phyloP scores from a whole-genome alignment of 2,797 vertebrate genomes.

The Glyptemys insculpta region DNA sequence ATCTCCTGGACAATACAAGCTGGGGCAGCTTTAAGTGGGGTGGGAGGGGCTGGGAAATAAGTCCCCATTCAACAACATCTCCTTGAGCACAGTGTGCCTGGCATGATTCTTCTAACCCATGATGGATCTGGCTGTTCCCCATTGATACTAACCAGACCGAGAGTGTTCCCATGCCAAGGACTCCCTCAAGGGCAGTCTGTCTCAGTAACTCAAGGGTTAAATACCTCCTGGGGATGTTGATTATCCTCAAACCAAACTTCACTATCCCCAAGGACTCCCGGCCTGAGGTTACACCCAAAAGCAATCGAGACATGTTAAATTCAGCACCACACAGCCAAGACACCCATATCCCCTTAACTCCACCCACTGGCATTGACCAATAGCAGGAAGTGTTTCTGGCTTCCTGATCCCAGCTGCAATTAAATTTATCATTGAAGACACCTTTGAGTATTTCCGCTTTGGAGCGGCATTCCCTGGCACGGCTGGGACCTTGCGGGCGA shows the following conservation, averaged over 20 bases:
- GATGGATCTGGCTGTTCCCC: no score
- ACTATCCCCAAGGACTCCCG: not conserved
- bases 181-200: not conserved
- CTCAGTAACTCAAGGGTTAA: not conserved
- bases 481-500: not conserved
- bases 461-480: accelerated
- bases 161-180: not conserved
- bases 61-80: no score
- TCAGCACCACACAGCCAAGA: not conserved
- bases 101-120: no score
- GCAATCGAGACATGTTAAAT: no score
- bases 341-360: not conserved
- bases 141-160: no score
- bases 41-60: no score
- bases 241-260: not conserved
- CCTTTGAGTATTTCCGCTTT: not conserved
- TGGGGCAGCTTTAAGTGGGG: no score
- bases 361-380: accelerated
- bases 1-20: no score
- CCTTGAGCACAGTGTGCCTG: no score
- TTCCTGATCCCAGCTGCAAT: not conserved
- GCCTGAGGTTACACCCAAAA: no score
- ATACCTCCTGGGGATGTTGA: no score
- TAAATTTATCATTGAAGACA: not conserved
- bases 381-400: not conserved